Conservation (phyloP, 1,140 invertebrate genomes). For the Drosophila nigrodunni region DNA sequence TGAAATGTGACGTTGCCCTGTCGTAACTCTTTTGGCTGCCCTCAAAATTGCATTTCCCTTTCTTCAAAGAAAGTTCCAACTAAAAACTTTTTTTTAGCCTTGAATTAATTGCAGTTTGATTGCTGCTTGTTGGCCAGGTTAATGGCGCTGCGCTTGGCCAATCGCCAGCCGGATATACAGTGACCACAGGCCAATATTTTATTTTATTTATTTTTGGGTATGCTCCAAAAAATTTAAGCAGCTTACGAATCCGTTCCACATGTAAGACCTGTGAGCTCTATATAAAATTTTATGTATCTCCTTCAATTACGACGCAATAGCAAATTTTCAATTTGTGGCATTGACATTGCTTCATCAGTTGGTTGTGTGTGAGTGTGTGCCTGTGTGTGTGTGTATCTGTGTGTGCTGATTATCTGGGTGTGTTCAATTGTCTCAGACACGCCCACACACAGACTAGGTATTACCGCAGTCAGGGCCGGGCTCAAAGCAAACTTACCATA, state of each 20-base stretch:
- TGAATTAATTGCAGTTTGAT: slow-evolving; percentile 45
- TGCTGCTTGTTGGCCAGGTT: slow-evolving; percentile 30
- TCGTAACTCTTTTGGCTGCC: slow-evolving; percentile 10
- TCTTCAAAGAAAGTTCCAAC: slow-evolving; percentile 56
- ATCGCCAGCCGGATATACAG: slow-evolving; percentile 38
- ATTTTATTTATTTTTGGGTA: not conserved
- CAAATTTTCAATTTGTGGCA: slow-evolving; percentile 54
- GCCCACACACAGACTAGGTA: slow-evolving; percentile 49
- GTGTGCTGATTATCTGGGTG: slow-evolving; percentile 57
- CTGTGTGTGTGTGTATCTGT: slow-evolving; percentile 1
- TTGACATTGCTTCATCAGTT: slow-evolving; percentile 76
- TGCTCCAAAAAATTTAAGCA: slow-evolving; percentile 30
- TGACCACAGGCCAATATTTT: slow-evolving; percentile 2
- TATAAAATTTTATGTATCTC: not conserved
- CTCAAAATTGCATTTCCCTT: slow-evolving; percentile 64
- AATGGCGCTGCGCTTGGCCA: slow-evolving; percentile 42
- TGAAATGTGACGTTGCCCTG: slow-evolving; percentile 81
- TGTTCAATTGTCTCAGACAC: slow-evolving; percentile 59
- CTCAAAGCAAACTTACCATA: slow-evolving; percentile 61
- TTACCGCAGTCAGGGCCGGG: slow-evolving; percentile 4
- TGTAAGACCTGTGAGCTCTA: not conserved
- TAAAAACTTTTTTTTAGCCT: slow-evolving; percentile 22
- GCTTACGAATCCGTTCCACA: slow-evolving; percentile 35
- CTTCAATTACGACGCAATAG: slow-evolving; percentile 37
- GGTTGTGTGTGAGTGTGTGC: not conserved